These are phyloP conservation scores for Oscarella lobularis DNA, from an alignment of 37 sponge, comb jelly and placozoan genomes.

Conservation along the genomic window DNA sequence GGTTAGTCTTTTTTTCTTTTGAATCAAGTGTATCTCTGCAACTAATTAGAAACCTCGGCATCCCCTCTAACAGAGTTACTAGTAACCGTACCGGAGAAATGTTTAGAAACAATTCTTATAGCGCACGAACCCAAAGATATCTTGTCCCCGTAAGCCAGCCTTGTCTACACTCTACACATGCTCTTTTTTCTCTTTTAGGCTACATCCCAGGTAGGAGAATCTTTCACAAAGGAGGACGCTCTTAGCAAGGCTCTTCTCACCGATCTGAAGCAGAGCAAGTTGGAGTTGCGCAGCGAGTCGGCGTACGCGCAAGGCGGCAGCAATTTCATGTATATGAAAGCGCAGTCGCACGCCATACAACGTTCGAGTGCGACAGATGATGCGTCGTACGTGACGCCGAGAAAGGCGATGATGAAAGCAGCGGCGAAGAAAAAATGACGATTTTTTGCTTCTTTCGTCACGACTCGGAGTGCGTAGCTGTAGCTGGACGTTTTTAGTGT, in stretches of 20 bases:
- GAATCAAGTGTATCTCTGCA: too few species aligned
- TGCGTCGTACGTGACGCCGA: neutral
- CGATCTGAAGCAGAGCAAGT: neutral
- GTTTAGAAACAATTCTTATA: too few species aligned
- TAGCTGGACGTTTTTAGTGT: too few species aligned
- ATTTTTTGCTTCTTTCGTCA: too few species aligned
- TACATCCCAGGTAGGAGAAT: neutral
- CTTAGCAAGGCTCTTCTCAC: neutral
- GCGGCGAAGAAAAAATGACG: neutral
- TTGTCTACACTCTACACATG: too few species aligned
- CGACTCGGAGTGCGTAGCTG: too few species aligned
- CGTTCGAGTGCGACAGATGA: neutral
- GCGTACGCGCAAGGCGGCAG: neutral
- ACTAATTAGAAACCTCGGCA: too few species aligned
- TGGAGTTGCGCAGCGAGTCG: neutral
- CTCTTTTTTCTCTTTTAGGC: neutral
- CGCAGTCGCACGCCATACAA: neutral
- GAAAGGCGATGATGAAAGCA: neutral
- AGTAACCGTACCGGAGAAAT: too few species aligned
- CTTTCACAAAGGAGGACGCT: neutral
- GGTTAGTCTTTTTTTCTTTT: too few species aligned
- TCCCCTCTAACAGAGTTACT: too few species aligned
- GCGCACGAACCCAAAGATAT: too few species aligned
- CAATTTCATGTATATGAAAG: slow-evolving; percentile 1
- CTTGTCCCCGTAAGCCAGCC: too few species aligned